phyloP scores from a whole-genome alignment of 2,113 vertebrate genomes.

The Erpornis zantholeuca region DNA sequence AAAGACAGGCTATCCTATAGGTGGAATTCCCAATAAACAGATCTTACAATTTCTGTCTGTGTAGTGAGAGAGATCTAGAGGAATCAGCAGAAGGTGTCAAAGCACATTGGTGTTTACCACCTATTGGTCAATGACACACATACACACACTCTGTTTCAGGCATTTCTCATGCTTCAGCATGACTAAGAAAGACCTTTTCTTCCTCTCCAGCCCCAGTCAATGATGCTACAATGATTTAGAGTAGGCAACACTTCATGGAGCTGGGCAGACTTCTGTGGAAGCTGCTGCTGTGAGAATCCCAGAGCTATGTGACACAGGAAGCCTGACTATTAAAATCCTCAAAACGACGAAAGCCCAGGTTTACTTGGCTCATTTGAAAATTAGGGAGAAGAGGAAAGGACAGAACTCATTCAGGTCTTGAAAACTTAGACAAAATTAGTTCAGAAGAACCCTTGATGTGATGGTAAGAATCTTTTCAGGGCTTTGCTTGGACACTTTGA shows the following conservation, averaged over 20 bases:
- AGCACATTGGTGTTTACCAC: neutral
- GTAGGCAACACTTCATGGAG: neutral
- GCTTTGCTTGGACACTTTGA: neutral
- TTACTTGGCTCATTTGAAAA: neutral
- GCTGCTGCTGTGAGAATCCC: neutral
- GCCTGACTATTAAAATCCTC: neutral
- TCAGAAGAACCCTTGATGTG: neutral
- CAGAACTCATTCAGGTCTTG: neutral
- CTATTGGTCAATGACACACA: neutral
- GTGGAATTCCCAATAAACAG: neutral
- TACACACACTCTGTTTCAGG: neutral
- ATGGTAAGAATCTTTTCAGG: neutral
- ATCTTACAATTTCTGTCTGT: neutral
- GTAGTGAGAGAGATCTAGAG: neutral
- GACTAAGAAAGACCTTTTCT: neutral
- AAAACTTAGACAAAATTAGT: neutral
- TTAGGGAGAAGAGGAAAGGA: neutral
- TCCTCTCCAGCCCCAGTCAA: neutral
- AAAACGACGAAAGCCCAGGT: neutral
- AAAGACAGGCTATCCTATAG: neutral
- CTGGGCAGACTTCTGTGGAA: neutral
- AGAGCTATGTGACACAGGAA: neutral
- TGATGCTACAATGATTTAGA: neutral
- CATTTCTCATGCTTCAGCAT: neutral
- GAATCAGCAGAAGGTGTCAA: neutral